Base-by-base conservation (phyloP, 2,113 vertebrate genomes). In the Podilymbus podiceps region DNA sequence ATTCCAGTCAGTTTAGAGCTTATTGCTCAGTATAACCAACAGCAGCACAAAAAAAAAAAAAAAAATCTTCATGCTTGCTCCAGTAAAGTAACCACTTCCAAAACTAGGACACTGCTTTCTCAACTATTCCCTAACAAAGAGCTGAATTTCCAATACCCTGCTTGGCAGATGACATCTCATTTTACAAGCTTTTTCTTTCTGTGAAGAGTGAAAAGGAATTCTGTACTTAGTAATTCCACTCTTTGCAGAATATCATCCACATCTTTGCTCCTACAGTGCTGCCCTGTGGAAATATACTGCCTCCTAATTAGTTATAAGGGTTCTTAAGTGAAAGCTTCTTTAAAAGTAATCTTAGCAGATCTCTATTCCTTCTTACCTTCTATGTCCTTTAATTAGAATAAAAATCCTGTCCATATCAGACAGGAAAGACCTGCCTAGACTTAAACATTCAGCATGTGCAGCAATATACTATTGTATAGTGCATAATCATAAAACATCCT, bases 291-390 rank as follows among this genome's bases (percentile, higher is more conserved):
- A 92, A 67, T 6, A 9, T 71, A 75, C 62, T 71, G 46, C 49
- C 83, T 49, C 63, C 73, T 94, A 89, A 94, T 86, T 95, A 95
- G 81, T 86, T 59, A 56, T 30, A 81, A 88, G 94, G 87, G 92
- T 84, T 95, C 87, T 94, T 92, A 95, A 64, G 81, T 76, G 56
- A 95, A 96, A 97, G 83, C 80, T 77, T 88, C 93, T 97, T 93
- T 95, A 93, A 89, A 95, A 95, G 80, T 88, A 94, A 83, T 97
- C 96, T 84, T 86, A 80, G 60, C 58, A 66, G 81, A 92, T 84
- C 75, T 92, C 24, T 89, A 47, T 67, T 90, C 86, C 89, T 58
- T 96, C 76, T 81, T 96, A 85, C 66, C 68, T 49, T 94, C 69
- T 55, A 86, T 5, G 9, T 83, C 47, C 85, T 93, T 97, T 96